Base-by-base conservation (phyloP, 2,888 invertebrate species). In the Embidobia sp. region DNA sequence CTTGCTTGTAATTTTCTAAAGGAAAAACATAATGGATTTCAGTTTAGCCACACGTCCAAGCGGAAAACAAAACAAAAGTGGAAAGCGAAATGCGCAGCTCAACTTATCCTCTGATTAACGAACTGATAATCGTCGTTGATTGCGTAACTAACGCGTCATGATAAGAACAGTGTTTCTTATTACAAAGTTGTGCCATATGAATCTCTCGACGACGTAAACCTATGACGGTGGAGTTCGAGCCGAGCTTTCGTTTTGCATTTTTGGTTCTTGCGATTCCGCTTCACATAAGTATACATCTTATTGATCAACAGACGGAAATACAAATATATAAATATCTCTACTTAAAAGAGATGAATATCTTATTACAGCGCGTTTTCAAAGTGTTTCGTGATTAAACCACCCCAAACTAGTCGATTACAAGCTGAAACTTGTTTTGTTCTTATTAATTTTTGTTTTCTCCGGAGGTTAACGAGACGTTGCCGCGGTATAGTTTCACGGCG, bases 241-340 rank as follows among this genome's bases (percentile, higher is more conserved):
- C 15, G 31, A 10, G 10, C 26, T 42, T 49, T 49, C 15, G 22
- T 35, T 29, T 49, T 37, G 18, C 26, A 22, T 22, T 22, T 22
- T 44, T 44, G 2, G 18, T 16, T 18, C 16, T 11, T 26, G 10
- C 13, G 10, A 11, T 44, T 44, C 11, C 8, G 22, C 22, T 29
- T 63, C 44, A 72, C 55, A 29, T 22, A 37, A 29, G 5, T 49
- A 48, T 16, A 44, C 31, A 46, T 31, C 26, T 37, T 46, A 49
- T 37, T 51, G 51, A 42, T 8, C 22, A 11, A 66, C 66, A 37
- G 22, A 37, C 35, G 74, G 48, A 44, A 33, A 46, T 67, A 77
- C 49, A 48, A 49, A 59, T 69, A 80, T 64, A 82, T 57, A 73
- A 59, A 78, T 57, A 79, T 76, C 72, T 74, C 69, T 59, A 69